Percentiles rank a stretch among this genome's conserved stretches.
Evolutionary conservation across 2,113 vertebrate genomes (phyloP).

Genomic region (Grammomys surdaster): DNA sequence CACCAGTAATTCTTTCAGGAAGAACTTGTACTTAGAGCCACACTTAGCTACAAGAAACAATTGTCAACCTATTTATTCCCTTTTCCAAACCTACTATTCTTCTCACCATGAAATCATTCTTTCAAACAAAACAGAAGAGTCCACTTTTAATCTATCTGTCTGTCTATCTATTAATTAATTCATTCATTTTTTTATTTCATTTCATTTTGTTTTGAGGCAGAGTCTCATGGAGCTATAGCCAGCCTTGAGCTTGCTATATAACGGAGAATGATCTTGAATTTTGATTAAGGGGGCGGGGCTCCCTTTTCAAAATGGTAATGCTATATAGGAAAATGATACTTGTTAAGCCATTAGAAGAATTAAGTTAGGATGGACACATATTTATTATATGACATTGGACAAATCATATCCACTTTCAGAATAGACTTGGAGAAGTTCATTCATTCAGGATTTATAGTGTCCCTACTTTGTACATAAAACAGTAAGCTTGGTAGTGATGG

Average conservation of each 20-base stretch:
- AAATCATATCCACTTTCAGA: conserved; percentile 29
- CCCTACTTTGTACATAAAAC: conserved; percentile 2
- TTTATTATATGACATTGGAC: not conserved
- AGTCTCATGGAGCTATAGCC: not conserved
- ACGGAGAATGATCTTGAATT: not conserved
- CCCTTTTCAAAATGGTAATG: conserved; percentile 4
- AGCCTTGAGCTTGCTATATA: not conserved
- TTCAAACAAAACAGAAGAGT: not conserved
- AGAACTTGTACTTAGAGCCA: not conserved
- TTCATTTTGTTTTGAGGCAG: not conserved
- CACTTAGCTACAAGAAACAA: not conserved
- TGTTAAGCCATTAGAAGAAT: conserved; percentile 33
- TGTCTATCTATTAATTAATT: no score
- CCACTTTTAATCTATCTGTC: not conserved
- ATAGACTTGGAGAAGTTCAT: conserved; percentile 16
- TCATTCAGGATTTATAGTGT: conserved; percentile 45
- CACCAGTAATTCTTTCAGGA: not conserved
- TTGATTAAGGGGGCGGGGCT: not conserved
- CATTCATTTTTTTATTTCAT: not conserved
- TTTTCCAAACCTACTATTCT: not conserved
- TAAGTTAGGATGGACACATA: conserved; percentile 45
- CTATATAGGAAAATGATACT: conserved; percentile 35
- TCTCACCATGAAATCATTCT: conserved; percentile 28
- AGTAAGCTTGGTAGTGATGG: not conserved
- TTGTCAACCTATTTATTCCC: not conserved